Evolutionary conservation across 2,797 vertebrate species (phyloP).

Genomic region (Falco berigora): DNA sequence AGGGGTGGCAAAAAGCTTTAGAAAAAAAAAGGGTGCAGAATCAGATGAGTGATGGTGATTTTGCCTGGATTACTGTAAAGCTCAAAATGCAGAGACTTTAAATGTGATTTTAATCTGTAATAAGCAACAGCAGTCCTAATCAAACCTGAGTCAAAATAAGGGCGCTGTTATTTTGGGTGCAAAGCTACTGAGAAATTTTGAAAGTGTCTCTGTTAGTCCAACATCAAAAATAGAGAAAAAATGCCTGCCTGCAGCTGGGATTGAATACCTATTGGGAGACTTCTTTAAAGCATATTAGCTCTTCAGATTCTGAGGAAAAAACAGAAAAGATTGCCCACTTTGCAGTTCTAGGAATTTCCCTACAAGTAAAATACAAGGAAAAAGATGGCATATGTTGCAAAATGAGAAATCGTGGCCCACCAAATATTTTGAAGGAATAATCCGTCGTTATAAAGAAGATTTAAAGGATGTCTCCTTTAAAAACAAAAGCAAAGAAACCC

Average conservation of each 20-base stretch:
- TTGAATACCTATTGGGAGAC: background rate
- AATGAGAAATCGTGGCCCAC: background rate
- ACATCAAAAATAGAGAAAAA: background rate
- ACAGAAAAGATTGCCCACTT: background rate
- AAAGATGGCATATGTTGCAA: rapidly evolving
- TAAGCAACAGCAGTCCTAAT: constrained; percentile 38
- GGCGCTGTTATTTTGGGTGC: background rate
- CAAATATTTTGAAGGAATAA: background rate
- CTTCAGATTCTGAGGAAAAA: background rate
- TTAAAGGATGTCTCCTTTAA: background rate
- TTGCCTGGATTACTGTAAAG: constrained; percentile 36
- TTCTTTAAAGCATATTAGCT: background rate
- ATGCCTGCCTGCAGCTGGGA: background rate
- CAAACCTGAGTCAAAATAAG: constrained; percentile 27
- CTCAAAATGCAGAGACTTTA: constrained; percentile 16
- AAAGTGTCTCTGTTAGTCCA: background rate
- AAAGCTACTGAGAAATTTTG: background rate
- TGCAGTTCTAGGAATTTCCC: background rate
- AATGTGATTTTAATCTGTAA: constrained; percentile 63
- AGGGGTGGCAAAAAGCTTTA: constrained; percentile 61
- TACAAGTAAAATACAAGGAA: rapidly evolving
- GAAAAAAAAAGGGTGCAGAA: constrained; percentile 15
- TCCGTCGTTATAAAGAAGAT: background rate
- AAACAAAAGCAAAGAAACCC: background rate
- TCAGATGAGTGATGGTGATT: background rate